Evolutionary conservation across 2,113 vertebrate species (phyloP), one percentile per base, ranked within the genome.

Genomic region (Chlamydotis undulata): DNA sequence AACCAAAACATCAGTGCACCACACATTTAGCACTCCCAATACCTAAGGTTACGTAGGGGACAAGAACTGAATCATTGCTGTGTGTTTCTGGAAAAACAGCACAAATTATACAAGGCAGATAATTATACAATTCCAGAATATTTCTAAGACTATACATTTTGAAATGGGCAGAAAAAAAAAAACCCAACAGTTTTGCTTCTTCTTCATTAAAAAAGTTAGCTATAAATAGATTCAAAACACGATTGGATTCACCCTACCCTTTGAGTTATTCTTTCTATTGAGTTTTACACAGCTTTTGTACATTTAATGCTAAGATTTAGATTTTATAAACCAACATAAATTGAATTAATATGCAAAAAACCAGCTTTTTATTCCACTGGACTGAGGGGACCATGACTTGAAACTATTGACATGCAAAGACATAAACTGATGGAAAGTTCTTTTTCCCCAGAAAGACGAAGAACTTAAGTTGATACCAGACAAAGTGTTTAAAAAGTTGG

Each of bases 31-130:
- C 89, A 92, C 96, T 98, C 96, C 86, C 45, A 77, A 90, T 97
- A 97, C 95, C 95, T 94, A 96, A 96, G 98, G 98, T 98, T 97
- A 98, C 43, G 7, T 28, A 95, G 68, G 98, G 96, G 97, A 85
- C 96, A 98, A 87, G 77, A 94, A 93, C 71, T 35, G 87, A 79
- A 79, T 7, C 23, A 56, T 3, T 74, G 31, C 41, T 77, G 6
- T 5, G 10, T 50, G n/a, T 37, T 89, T 90, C 53, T 2, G 1
- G 26, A 57, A 91, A 75, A 93, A 69, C 39, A 89, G 78, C 35
- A 60, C 14, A 52, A 81, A 79, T 56, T 5, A 89, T 53, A 76
- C 0, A 2, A 9, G 28, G 18, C 31, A 91, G 25, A 74, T 56
- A 71, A 35, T 56, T 47, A n/a, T 3, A 75, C 8, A 45, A 33